Evolutionary conservation across 92 coral and sea anemone species (phyloP).

Genomic region (Epizoanthus ramosus): DNA sequence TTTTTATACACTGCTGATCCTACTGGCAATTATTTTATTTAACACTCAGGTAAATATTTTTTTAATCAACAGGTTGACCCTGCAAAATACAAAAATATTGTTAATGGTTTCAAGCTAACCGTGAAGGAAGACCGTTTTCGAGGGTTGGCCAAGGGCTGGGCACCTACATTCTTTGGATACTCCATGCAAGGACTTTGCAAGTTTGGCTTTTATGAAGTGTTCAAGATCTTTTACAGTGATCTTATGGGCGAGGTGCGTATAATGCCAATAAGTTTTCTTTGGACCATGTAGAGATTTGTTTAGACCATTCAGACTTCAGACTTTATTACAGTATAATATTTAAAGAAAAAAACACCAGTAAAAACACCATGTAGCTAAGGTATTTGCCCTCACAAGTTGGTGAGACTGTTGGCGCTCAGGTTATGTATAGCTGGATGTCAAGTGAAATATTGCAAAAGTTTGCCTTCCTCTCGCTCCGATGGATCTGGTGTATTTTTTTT

Average conservation of each 20-base stretch:
- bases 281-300: too few species aligned
- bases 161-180: constrained; percentile 92
- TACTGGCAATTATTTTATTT: too few species aligned
- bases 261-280: not conserved
- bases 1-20: not conserved
- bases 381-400: too few species aligned
- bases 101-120: constrained; percentile 82
- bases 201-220: constrained; percentile 99
- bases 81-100: constrained; percentile 75
- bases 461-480: too few species aligned
- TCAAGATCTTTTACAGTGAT: constrained; percentile 90
- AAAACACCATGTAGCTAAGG: too few species aligned
- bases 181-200: constrained; percentile 99
- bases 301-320: too few species aligned
- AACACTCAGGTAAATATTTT: not conserved
- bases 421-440: too few species aligned
- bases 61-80: constrained; percentile 76
- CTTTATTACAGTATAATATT: too few species aligned
- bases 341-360: too few species aligned
- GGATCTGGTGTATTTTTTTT: too few species aligned
- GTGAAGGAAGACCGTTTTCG: constrained; percentile 82
- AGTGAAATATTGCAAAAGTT: too few species aligned
- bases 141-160: constrained; percentile 95
- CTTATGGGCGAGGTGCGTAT: constrained; percentile 87
- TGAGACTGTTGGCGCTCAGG: too few species aligned